Conservation (phyloP, 2,113 vertebrate species). For the Girardinichthys multiradiatus region DNA sequence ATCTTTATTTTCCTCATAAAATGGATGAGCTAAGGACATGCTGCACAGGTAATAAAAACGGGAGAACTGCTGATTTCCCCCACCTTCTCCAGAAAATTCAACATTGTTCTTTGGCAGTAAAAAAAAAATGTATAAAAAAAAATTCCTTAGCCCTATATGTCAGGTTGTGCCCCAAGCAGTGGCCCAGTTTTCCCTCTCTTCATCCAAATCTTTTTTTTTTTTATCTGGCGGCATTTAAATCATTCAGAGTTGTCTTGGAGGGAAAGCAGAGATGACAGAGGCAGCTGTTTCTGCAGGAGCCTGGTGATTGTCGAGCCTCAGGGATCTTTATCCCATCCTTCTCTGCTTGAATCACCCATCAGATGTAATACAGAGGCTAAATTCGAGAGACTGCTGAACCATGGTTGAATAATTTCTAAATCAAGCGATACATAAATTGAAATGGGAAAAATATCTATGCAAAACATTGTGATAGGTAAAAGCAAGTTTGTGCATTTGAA, state of each 20-base stretch:
- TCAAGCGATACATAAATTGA: background rate
- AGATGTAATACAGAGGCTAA: conserved; percentile 21
- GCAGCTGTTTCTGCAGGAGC: conserved; percentile 53
- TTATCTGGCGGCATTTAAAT: conserved; percentile 70
- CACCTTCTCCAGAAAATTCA: conserved; percentile 4
- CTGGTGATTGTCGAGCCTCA: conserved; percentile 39
- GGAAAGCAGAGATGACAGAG: conserved; percentile 39
- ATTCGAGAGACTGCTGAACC: conserved; percentile 9
- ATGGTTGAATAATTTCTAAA: conserved; percentile 2
- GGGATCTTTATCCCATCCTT: conserved; percentile 22
- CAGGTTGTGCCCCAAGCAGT: conserved; percentile 50
- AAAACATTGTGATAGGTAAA: background rate
- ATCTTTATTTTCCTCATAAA: background rate
- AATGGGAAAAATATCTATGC: background rate
- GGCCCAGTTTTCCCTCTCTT: conserved; percentile 43
- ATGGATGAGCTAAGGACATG: background rate
- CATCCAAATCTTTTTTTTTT: conserved; percentile 59
- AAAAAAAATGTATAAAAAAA: background rate
- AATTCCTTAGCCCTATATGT: conserved; percentile 38
- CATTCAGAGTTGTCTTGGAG: conserved; percentile 62
- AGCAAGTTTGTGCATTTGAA: background rate
- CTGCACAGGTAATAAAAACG: background rate
- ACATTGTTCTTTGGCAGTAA: conserved; percentile 8
- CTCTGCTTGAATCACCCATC: conserved; percentile 16
- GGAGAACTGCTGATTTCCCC: background rate